These are phyloP conservation scores for Nesidiocoris tenuis DNA, from an alignment of 2,888 invertebrate species.

Conservation along the genomic window DNA sequence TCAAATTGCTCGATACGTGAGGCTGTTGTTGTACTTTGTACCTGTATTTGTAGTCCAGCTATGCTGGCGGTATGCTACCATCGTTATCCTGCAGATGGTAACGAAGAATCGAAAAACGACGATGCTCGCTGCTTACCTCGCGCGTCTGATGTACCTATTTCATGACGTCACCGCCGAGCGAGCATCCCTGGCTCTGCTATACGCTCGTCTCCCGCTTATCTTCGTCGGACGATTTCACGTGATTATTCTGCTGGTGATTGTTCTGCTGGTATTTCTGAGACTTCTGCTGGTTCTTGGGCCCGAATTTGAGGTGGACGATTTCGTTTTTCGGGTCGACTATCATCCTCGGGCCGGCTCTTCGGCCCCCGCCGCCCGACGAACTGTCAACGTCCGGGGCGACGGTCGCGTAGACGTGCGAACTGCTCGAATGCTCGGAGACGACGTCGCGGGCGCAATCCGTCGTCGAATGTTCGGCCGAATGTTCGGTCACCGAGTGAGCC, in stretches of 20 bases:
- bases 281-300: neutral
- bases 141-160: too few relatives aligned
- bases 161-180: neutral
- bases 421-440: conserved; percentile 50
- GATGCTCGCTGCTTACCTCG: too few relatives aligned
- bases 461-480: conserved; percentile 31
- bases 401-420: conserved; percentile 50
- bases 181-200: conserved; percentile 17
- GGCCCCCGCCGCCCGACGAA: neutral
- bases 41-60: too few relatives aligned
- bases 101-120: too few relatives aligned
- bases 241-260: neutral
- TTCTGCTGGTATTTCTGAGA: neutral
- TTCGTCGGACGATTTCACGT: conserved; percentile 46
- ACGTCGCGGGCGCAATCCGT: conserved; percentile 51
- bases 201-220: conserved; percentile 47
- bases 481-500: conserved; percentile 35
- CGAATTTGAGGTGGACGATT: conserved; percentile 39
- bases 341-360: neutral
- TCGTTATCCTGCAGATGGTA: too few relatives aligned
- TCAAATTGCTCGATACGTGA: too few relatives aligned
- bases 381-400: conserved; percentile 46
- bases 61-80: too few relatives aligned
- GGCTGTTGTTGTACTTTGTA: too few relatives aligned
- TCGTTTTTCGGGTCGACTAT: conserved; percentile 44